Evolutionary conservation across 2,888 invertebrate genomes (phyloP), one percentile per base, ranked within the genome.

Genomic region (Drosophila nigricruria): DNA sequence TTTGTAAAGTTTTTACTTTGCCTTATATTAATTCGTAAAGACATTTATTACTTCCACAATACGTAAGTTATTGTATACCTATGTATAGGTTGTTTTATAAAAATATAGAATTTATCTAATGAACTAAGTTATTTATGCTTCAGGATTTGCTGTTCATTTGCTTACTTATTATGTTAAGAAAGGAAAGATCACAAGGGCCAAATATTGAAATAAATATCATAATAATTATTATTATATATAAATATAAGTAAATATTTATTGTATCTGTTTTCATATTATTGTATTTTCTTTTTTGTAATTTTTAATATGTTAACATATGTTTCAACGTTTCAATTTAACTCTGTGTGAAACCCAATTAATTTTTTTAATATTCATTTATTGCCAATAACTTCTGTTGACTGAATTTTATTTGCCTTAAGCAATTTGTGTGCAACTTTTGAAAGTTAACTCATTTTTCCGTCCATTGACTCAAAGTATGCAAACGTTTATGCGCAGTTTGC

Each of bases 381-480:
- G 49, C 3, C 30, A 49, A 18, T 30, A 30, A 30, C 12, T 30
- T 18, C 14, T 18, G 30, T 6, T 18, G 18, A 18, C 30, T n/a
- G 49, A 5, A 49, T 25, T 30, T 18, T 0, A 30, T 30, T 49
- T 49, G 30, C 30, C 30, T 30, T 18, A 18, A 30, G 5, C 30
- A 6, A 1, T 49, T 49, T 73, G 47, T 27, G 47, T n/a, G 67
- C 54, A 77, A 69, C 76, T 81, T 50, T n/a, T 45, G 42, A 59
- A 60, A 61, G 54, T 73, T 70, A 71, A 69, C 65, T 66, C 65
- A 66, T 47, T 47, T 56, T 54, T 60, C 47, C 38, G 86, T 72
- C 68, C 82, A 79, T 66, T 69, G 82, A 72, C 74, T 77, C 23
- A 16, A 54, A 65, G 30, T 40, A 53, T 57, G 56, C 49, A 66